These are phyloP conservation scores for Epizoanthus illoricatus DNA, from an alignment of 92 coral and sea anemone genomes.

Conservation along the genomic window DNA sequence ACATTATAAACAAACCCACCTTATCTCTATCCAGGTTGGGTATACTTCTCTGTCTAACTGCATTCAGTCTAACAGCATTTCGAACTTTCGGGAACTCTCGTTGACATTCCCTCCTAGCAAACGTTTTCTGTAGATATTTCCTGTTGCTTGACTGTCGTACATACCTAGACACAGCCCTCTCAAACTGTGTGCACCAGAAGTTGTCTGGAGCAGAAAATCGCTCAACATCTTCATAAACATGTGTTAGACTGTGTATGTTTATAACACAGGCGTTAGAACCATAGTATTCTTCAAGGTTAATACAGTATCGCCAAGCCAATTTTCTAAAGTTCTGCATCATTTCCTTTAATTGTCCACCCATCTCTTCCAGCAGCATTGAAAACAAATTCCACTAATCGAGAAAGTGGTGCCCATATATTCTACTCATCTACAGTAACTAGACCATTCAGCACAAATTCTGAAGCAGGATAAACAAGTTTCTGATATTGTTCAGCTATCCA, in stretches of 20 bases:
- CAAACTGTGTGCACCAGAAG: conserved; percentile 68
- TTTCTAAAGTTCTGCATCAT: conserved; percentile 53
- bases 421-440: conserved; percentile 50
- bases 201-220: conserved; percentile 70
- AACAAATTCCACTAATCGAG: conserved; percentile 55
- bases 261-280: conserved; percentile 62
- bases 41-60: conserved; percentile 12
- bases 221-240: conserved; percentile 53
- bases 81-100: conserved; percentile 62
- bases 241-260: conserved; percentile 55
- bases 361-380: conserved; percentile 50
- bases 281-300: conserved; percentile 55
- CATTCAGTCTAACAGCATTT: no score
- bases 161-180: conserved; percentile 70
- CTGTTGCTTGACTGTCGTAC: conserved; percentile 67
- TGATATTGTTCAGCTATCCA: conserved; percentile 55
- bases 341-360: conserved; percentile 62
- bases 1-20: conserved; percentile 1
- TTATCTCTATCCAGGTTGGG: conserved; percentile 48
- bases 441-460: conserved; percentile 65
- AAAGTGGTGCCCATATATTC: conserved; percentile 66
- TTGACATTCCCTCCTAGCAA: conserved; percentile 71
- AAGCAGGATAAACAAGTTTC: conserved; percentile 64
- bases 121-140: conserved; percentile 54
- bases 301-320: conserved; percentile 64